Conservation (phyloP, 92 coral and sea anemone genomes). For the Phenganax stokvisi region DNA sequence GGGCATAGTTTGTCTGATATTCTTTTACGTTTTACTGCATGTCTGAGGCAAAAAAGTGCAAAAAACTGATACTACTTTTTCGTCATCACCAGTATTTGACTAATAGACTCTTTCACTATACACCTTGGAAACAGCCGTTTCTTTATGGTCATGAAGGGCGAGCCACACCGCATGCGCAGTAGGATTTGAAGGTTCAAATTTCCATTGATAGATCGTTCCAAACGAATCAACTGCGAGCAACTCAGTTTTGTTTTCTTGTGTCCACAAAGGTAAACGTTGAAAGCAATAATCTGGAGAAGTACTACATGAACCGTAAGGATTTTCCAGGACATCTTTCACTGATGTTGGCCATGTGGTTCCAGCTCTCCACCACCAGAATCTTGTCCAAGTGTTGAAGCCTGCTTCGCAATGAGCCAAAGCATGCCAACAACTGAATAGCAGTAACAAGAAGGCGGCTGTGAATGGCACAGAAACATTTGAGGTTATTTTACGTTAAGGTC, state of each 20-base stretch:
- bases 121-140: constrained; percentile 42
- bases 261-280: constrained; percentile 61
- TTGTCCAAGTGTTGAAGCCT: constrained; percentile 46
- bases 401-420: not conserved
- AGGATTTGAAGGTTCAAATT: constrained; percentile 58
- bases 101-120: not conserved
- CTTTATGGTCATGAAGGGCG: constrained; percentile 60
- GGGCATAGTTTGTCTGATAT: too few species aligned
- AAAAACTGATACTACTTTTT: too few species aligned
- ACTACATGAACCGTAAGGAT: constrained; percentile 51
- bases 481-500: too few species aligned
- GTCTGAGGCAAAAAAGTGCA: too few species aligned
- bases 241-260: constrained; percentile 54
- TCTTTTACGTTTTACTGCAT: too few species aligned
- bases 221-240: constrained; percentile 59
- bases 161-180: constrained; percentile 78
- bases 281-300: constrained; percentile 47
- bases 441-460: not conserved
- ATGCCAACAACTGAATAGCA: not conserved
- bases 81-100: too few species aligned
- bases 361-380: constrained; percentile 68
- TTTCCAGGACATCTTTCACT: constrained; percentile 53
- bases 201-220: constrained; percentile 68
- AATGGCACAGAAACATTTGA: too few species aligned
- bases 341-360: constrained; percentile 58